Base-by-base conservation (phyloP, 2,113 vertebrate genomes). In the Spea multiplicata region DNA sequence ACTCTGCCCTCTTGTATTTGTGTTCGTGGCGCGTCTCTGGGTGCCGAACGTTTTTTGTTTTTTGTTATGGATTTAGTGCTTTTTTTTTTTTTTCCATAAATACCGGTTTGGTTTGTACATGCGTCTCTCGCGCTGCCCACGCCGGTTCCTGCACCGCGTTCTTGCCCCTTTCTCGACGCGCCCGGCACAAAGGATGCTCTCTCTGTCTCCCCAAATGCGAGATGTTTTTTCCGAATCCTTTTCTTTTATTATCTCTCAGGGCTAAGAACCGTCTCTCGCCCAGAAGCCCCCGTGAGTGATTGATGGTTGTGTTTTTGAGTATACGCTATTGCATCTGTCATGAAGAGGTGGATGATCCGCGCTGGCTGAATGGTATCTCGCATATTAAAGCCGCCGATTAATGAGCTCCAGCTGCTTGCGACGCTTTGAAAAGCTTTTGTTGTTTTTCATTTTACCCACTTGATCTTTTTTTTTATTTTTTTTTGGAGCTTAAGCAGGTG, bases 271-370 rank as follows among this genome's bases (percentile, higher is more conserved):
- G 78, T 80, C 78, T 80, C 44, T 46, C 53, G 62, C 52, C 44
- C n/a, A 48, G 53, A 47, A 66, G 77, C 64, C 71, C 44, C 30
- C 46, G 10, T 67, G 77, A 66, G 70, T 80, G 78, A 80, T 80
- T 80, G 78, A 80, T 80, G 78, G 52, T 53, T 74, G 71, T 80
- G 78, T 80, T 80, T 80, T 61, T 80, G 64, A 74, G 64, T 68
- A 50, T 80, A 73, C 67, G 78, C 53, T 80, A 80, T 74, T 80
- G 78, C 71, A 80, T 80, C 78, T 80, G 78, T 80, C 78, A 80
- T 74, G 64, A 80, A 80, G 78, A 68, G 65, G 64, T 74, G 71
- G 71, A 80, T 80, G 78, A 80, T 80, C 62, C 68, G 71, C 13
- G 61, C 52, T 65, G 71, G 71, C 71, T 80, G 78, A 80, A 80